Base-by-base conservation (phyloP, 2,797 vertebrate species). In the Morus bassanus region DNA sequence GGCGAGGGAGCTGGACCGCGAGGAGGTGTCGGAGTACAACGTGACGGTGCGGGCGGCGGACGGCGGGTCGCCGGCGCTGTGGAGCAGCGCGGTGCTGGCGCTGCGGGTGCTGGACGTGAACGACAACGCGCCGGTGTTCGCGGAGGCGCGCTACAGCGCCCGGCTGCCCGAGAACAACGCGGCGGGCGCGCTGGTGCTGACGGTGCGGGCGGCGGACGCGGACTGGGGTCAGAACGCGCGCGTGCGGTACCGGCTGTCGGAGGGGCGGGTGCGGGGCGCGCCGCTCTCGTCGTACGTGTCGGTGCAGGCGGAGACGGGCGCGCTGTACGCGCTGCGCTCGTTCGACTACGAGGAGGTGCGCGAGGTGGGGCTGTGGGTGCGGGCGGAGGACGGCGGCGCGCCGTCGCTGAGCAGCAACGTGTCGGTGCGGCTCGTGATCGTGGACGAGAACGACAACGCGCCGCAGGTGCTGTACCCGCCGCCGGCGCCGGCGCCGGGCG, bases 391-490 rank as follows among this genome's bases (percentile, higher is more conserved):
- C 86, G 76, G 59, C 9, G 95, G 96, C 27, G 94, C 37, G 96
- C 97, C 56, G 78, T 91, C 7, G 97, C 96, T 6, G 78, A 97
- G 70, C 88, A 97, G 18, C 98, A 97, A 87, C 95, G 97, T 63
- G 98, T 98, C 61, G 63, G 77, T 78, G 75, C 75, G 75, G 31
- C 61, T 79, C 31, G 39, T 30, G 61, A 89, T 98, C 24, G 94
- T 96, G 48, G 98, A 99, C 95, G 70, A 97, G 15, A 99, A 98
- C 61, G 98, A 99, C 69, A 98, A 98, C 13, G 46, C 90, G 0
- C 98, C 98, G 7, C 65, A 85, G 81, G 97, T 96, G 91, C 98
- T 94, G 77, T 96, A 96, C 53, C 95, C 92, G 91, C 97, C 69
- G 24, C 80, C 96, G 51, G 1, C 54, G 43, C 76, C 33, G 92